A percentile compares a stretch with the other conserved stretches of the same genome.
Conservation (phyloP, 2,888 invertebrate genomes). For the Alsophila aescularia region DNA sequence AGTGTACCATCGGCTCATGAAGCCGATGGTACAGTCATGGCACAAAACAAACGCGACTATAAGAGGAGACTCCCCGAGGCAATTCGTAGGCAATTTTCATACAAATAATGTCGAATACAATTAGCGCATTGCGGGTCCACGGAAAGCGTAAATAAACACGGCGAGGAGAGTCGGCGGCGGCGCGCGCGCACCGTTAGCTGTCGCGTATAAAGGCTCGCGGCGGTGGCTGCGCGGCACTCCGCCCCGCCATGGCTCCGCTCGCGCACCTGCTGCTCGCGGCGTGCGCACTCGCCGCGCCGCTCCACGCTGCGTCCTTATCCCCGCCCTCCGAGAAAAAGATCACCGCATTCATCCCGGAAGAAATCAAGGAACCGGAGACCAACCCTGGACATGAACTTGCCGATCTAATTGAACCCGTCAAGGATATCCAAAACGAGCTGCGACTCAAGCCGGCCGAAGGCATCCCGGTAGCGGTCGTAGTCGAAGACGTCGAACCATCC, state of each 20-base stretch:
- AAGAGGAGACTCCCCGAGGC: constrained; percentile 36
- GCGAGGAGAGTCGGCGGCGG: constrained; percentile 44
- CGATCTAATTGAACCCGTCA: constrained; percentile 52
- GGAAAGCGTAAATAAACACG: constrained; percentile 66
- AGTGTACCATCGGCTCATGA: too few species aligned
- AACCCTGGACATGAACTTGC: constrained; percentile 49
- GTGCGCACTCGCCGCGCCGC: constrained; percentile 58
- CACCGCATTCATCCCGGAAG: constrained; percentile 44
- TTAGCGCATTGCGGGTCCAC: constrained; percentile 54
- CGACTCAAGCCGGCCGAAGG: constrained; percentile 46
- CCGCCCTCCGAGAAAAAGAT: constrained; percentile 27
- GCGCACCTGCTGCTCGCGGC: constrained; percentile 60
- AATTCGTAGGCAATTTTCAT: constrained; percentile 52
- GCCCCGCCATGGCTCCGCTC: constrained; percentile 68
- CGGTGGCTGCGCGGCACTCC: constrained; percentile 40
- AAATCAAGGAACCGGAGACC: constrained; percentile 46
- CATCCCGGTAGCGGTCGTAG: constrained; percentile 67
- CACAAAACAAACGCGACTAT: constrained; percentile 18
- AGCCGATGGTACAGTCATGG: too few species aligned
- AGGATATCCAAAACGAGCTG: constrained; percentile 60
- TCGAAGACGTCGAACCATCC: constrained; percentile 49
- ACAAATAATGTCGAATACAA: constrained; percentile 75
- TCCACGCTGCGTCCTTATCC: constrained; percentile 59
- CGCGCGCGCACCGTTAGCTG: constrained; percentile 68
- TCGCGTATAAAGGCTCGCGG: constrained; percentile 65